Percentiles rank a stretch among this genome's conserved stretches.
phyloP scores from a whole-genome alignment of 2,797 vertebrate genomes.

The Sciurus vulgaris region DNA sequence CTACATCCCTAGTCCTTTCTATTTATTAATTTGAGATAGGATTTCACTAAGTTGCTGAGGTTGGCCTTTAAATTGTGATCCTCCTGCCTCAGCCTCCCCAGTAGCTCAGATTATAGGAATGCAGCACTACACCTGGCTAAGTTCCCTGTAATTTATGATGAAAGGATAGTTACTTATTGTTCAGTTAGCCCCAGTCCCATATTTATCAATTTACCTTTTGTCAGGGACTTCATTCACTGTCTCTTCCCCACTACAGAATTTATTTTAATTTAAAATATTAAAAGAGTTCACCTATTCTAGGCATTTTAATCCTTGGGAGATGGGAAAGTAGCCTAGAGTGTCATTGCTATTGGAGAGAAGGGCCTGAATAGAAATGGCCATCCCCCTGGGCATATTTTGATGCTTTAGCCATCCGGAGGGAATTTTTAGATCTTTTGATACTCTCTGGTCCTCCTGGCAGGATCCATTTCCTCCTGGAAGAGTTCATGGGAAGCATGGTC shows the following conservation, averaged over 20 bases:
- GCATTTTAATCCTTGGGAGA: constrained; percentile 14
- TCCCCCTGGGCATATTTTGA: not conserved
- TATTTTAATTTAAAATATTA: not conserved
- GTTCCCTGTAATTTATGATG: not conserved
- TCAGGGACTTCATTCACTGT: not conserved
- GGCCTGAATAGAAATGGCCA: not conserved
- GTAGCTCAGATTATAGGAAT: too few species aligned
- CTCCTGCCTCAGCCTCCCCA: too few species aligned
- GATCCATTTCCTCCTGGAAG: constrained; percentile 38
- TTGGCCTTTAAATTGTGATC: too few species aligned
- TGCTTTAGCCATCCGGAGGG: not conserved
- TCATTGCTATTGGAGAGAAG: not conserved
- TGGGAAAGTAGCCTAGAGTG: not conserved
- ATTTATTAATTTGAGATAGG: too few species aligned
- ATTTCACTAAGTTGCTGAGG: too few species aligned
- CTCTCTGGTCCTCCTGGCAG: not conserved
- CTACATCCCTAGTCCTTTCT: too few species aligned
- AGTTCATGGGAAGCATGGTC: not conserved
- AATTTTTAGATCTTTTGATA: constrained; percentile 2
- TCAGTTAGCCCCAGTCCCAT: not conserved
- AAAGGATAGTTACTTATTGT: not conserved
- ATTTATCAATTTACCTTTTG: constrained; percentile 33
- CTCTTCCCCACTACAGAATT: not conserved
- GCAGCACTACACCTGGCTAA: too few species aligned
- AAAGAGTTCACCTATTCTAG: not conserved